Conservation (phyloP, 2,113 vertebrate species). For the Mus spicilegus region DNA sequence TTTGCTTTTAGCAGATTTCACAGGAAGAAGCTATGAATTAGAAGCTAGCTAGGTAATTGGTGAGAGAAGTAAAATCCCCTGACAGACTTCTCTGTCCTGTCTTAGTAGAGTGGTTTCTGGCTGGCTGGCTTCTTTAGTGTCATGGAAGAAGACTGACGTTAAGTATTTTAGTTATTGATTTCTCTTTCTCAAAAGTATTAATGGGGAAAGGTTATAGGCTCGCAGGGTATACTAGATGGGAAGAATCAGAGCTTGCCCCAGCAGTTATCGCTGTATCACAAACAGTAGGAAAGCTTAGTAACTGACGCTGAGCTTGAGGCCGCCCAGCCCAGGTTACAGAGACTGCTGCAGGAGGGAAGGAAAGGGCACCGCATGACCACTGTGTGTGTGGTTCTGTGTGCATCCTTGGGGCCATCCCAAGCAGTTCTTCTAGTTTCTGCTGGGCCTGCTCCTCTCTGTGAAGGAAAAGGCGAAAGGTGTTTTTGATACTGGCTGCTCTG, state of each 20-base stretch:
- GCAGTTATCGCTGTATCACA: not conserved
- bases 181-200: slow-evolving; percentile 28
- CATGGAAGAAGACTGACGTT: slow-evolving; percentile 10
- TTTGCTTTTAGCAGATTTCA: not conserved
- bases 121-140: not conserved
- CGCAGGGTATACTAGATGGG: not conserved
- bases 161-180: slow-evolving; percentile 47
- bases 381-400: not conserved
- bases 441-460: not conserved
- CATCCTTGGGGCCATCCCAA: not conserved
- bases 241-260: not conserved
- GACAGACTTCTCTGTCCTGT: not conserved
- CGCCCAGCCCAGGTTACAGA: not conserved
- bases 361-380: not conserved
- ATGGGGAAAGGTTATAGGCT: slow-evolving; percentile 5
- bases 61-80: slow-evolving; percentile 7
- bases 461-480: not conserved
- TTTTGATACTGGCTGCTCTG: not conserved
- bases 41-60: not conserved
- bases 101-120: not conserved
- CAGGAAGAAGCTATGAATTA: not conserved
- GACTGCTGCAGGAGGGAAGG: not conserved
- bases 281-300: not conserved
- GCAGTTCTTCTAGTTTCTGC: not conserved
- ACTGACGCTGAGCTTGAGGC: not conserved